These are phyloP conservation scores for Chironomus tepperi DNA, from an alignment of 1,140 invertebrate species.

Conservation along the genomic window DNA sequence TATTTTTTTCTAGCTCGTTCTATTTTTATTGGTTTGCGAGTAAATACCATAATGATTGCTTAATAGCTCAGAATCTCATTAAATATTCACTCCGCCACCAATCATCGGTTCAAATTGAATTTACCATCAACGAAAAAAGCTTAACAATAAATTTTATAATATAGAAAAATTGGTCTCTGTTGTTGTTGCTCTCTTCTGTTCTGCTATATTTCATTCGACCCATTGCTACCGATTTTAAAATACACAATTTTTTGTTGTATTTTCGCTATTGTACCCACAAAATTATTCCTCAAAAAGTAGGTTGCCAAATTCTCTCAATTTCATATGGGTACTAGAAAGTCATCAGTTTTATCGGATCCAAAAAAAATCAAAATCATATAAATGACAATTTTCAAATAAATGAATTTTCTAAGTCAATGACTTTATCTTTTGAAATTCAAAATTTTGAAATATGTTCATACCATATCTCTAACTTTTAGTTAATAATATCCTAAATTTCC, in stretches of 20 bases:
- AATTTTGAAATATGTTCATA: too few species aligned
- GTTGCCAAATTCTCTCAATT: constrained; percentile 1
- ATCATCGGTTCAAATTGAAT: constrained; percentile 23
- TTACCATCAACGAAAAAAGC: background rate
- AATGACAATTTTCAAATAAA: too few species aligned
- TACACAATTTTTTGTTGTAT: background rate
- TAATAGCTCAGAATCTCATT: constrained; percentile 16
- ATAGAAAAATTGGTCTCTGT: too few species aligned
- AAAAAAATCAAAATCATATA: too few species aligned
- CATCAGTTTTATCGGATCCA: too few species aligned
- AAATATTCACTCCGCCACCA: constrained; percentile 15
- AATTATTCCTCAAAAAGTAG: constrained; percentile 21
- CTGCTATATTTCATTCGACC: background rate
- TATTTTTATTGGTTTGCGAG: background rate
- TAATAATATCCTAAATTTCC: too few species aligned
- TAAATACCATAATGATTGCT: background rate
- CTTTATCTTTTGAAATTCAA: too few species aligned
- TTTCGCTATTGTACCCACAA: background rate
- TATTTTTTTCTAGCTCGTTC: background rate
- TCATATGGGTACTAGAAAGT: too few species aligned
- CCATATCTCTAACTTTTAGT: too few species aligned
- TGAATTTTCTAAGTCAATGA: too few species aligned
- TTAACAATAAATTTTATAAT: too few species aligned
- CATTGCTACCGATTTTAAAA: background rate
- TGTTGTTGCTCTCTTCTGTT: background rate